A percentile compares a stretch with the other conserved stretches of the same genome.
These are phyloP conservation scores for Gymnogyps californianus DNA, from an alignment of 2,113 vertebrate species.

Conservation along the genomic window DNA sequence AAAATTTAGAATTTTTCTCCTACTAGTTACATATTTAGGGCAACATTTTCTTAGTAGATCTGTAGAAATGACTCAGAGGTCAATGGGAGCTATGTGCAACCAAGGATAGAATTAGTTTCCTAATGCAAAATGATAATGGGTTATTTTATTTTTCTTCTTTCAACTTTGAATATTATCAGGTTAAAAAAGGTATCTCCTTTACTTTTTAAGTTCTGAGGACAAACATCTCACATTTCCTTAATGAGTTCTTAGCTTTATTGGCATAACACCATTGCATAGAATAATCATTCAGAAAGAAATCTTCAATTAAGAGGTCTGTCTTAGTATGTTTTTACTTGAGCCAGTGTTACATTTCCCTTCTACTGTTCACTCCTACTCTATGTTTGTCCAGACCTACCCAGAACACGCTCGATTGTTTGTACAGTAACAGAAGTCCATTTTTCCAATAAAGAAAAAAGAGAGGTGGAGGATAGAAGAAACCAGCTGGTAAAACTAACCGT, in stretches of 20 bases:
- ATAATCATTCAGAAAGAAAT: neutral
- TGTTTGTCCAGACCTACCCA: slow-evolving; percentile 3
- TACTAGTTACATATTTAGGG: neutral
- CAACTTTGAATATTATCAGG: neutral
- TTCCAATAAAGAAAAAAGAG: neutral
- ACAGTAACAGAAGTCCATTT: slow-evolving; percentile 23
- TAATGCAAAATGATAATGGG: neutral
- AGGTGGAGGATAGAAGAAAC: neutral
- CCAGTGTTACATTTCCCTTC: neutral
- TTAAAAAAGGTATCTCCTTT: neutral
- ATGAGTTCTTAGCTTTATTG: neutral
- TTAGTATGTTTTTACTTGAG: neutral
- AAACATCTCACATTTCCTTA: neutral
- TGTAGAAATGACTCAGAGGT: neutral
- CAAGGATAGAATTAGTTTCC: neutral
- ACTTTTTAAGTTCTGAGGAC: neutral
- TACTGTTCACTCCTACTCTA: neutral
- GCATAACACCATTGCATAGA: neutral
- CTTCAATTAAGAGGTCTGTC: neutral
- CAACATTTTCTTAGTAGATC: neutral
- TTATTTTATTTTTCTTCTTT: slow-evolving; percentile 14
- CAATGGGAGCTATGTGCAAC: neutral
- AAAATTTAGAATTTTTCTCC: neutral
- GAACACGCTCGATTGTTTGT: neutral
- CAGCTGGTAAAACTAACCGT: neutral